These are phyloP conservation scores for Rafetus swinhoei DNA, from an alignment of 2,113 vertebrate species.

Conservation along the genomic window DNA sequence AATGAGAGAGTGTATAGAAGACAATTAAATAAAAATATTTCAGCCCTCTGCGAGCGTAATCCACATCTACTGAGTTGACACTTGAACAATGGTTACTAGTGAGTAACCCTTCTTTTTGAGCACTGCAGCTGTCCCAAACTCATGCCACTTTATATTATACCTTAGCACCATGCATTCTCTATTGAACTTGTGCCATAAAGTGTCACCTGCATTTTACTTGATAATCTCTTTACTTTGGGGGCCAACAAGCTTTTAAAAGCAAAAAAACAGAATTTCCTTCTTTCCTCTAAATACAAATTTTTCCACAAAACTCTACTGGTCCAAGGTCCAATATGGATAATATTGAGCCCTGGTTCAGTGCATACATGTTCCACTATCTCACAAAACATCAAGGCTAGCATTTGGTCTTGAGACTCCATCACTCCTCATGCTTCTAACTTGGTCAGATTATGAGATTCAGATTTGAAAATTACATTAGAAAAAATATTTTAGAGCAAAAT, in stretches of 20 bases:
- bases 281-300: background rate
- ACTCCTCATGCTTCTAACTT: background rate
- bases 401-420: background rate
- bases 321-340: background rate
- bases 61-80: background rate
- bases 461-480: background rate
- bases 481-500: background rate
- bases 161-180: no score
- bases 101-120: background rate
- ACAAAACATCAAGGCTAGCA: background rate
- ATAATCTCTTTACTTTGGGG: no score
- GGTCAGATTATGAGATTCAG: background rate
- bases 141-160: no score
- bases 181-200: no score
- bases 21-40: background rate
- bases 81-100: background rate
- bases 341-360: background rate
- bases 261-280: background rate
- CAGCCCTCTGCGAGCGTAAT: background rate
- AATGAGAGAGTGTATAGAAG: background rate
- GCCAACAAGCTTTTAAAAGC: no score
- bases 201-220: no score
- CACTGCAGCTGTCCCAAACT: no score
- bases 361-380: background rate
- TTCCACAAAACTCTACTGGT: background rate